Percentiles rank a stretch among this genome's conserved stretches.
Conservation (phyloP, 1,140 invertebrate species). For the Musca vetustissima region DNA sequence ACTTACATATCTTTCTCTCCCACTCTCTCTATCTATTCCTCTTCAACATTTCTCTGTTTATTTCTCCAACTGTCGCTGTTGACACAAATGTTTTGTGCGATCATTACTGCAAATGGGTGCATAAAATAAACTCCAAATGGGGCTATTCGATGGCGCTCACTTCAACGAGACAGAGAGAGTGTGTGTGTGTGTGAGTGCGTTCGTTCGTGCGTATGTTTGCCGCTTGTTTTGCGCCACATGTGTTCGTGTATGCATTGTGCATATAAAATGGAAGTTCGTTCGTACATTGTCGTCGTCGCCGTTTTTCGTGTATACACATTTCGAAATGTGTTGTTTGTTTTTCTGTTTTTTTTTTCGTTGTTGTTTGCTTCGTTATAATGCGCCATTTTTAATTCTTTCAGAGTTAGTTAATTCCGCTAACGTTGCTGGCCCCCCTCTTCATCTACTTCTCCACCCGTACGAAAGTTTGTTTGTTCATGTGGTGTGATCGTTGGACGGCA, state of each 20-base stretch:
- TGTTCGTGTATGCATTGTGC: neutral
- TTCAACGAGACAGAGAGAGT: neutral
- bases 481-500: no score
- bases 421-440: neutral
- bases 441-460: neutral
- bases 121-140: neutral
- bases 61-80: no score
- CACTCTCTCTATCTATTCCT: no score
- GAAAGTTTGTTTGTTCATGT: neutral
- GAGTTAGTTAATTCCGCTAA: neutral
- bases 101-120: slow-evolving; percentile 13
- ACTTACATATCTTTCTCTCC: no score
- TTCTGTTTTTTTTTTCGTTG: neutral
- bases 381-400: slow-evolving; percentile 19
- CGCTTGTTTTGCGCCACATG: no score
- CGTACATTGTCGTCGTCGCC: neutral
- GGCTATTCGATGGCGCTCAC: neutral
- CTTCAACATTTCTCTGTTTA: no score
- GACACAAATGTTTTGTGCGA: neutral
- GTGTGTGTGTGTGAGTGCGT: neutral
- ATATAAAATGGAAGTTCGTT: neutral
- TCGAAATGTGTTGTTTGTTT: slow-evolving; percentile 5
- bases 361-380: neutral
- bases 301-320: neutral
- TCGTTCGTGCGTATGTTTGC: neutral